Conservation (phyloP, 1,140 invertebrate genomes). For the Cyrtorhinus lividipennis region DNA sequence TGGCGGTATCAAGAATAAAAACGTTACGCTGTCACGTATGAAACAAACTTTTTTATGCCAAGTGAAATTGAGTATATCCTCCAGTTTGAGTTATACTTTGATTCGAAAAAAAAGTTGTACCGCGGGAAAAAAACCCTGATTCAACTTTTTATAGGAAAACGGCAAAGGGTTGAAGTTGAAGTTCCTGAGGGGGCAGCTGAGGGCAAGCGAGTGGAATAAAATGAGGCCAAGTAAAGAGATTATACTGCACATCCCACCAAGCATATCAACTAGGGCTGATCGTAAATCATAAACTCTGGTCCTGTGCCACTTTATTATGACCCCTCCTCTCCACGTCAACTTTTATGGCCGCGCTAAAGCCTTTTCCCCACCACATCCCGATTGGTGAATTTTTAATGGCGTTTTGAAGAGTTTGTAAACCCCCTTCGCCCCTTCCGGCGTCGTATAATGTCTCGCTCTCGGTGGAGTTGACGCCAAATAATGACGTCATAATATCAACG, state of each 20-base stretch:
- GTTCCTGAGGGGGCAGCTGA: neutral
- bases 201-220: neutral
- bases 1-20: no score
- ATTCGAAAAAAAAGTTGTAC: no score
- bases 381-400: neutral
- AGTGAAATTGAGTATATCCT: no score
- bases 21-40: no score
- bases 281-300: neutral
- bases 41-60: no score
- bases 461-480: neutral
- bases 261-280: neutral
- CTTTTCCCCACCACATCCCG: no score
- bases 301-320: neutral
- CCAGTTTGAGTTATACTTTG: no score
- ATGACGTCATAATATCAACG: neutral
- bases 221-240: neutral
- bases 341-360: neutral
- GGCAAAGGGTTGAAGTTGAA: neutral
- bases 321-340: neutral
- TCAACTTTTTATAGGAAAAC: no score
- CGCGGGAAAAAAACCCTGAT: no score
- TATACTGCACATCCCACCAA: neutral
- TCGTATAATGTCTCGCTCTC: neutral
- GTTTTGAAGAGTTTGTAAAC: neutral
- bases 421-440: no score